phyloP scores from a whole-genome alignment of 2,888 invertebrate genomes.

The Euclidia mi region DNA sequence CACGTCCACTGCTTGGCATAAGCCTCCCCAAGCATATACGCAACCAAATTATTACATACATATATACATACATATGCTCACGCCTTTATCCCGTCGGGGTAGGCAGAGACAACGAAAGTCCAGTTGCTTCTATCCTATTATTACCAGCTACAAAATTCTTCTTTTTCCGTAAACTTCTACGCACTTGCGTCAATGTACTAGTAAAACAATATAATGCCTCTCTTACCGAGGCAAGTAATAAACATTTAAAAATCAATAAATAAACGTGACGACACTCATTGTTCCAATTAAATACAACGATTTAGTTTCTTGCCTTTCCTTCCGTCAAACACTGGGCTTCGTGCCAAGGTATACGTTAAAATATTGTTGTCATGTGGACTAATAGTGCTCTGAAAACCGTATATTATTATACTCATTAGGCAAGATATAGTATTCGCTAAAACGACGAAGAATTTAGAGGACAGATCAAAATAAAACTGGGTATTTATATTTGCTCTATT shows the following conservation, averaged over 20 bases:
- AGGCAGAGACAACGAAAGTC: too few relatives aligned
- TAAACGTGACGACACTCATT: slow-evolving; percentile 57
- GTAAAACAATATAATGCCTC: too few relatives aligned
- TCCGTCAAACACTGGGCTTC: slow-evolving; percentile 76
- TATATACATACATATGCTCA: too few relatives aligned
- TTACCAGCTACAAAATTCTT: too few relatives aligned
- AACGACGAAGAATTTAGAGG: slow-evolving; percentile 61
- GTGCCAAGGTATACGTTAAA: slow-evolving; percentile 73
- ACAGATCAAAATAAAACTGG: slow-evolving; percentile 59
- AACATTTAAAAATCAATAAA: slow-evolving; percentile 34
- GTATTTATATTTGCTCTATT: slow-evolving; percentile 52
- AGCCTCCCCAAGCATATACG: too few relatives aligned
- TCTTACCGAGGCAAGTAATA: not conserved
- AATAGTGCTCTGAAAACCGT: slow-evolving; percentile 58
- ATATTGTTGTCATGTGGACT: slow-evolving; percentile 70
- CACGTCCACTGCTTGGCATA: too few relatives aligned
- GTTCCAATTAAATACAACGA: slow-evolving; percentile 66
- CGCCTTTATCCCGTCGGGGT: too few relatives aligned
- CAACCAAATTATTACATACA: too few relatives aligned
- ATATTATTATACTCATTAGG: slow-evolving; percentile 61
- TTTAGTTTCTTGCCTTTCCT: slow-evolving; percentile 66
- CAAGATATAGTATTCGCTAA: slow-evolving; percentile 55
- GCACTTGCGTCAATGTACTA: too few relatives aligned
- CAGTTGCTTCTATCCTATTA: too few relatives aligned
- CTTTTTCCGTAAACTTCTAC: too few relatives aligned